phyloP scores from a whole-genome alignment of 1,140 invertebrate genomes.

The Babylonia areolata region DNA sequence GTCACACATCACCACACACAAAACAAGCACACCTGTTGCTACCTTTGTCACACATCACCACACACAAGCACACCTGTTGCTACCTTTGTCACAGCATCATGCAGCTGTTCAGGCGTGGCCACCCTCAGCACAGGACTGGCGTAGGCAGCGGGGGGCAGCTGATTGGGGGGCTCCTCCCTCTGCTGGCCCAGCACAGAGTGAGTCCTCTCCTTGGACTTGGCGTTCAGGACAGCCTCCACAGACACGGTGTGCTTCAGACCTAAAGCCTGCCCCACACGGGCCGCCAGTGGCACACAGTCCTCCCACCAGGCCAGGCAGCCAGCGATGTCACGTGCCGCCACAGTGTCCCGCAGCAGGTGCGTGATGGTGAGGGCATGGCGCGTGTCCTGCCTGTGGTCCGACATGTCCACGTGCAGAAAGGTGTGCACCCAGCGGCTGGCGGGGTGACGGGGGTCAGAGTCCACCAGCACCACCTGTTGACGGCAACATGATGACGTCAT shows the following conservation, averaged over 20 bases:
- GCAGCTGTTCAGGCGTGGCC: no score
- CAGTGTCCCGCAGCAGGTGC: neutral
- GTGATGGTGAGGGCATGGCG: constrained; percentile 40
- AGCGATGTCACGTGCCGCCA: constrained; percentile 1
- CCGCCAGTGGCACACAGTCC: constrained; percentile 37
- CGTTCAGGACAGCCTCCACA: constrained; percentile 45
- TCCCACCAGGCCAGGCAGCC: constrained; percentile 46
- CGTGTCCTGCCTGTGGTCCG: constrained; percentile 43
- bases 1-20: no score
- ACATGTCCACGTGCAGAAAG: constrained; percentile 44
- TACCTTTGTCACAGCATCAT: no score
- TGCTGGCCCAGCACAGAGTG: constrained; percentile 39
- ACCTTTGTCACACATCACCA: no score
- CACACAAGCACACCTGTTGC: no score
- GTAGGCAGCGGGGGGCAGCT: constrained; percentile 23
- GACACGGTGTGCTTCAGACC: neutral
- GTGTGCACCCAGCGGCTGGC: constrained; percentile 10
- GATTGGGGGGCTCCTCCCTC: constrained; percentile 52
- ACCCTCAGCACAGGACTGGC: constrained; percentile 21
- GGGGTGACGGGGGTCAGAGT: constrained; percentile 40
- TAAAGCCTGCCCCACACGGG: constrained; percentile 23
- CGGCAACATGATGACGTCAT: no score
- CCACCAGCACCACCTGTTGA: constrained; percentile 58
- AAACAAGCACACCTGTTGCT: no score
- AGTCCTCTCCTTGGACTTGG: constrained; percentile 57